Evolutionary conservation across 2,797 vertebrate genomes (phyloP), one percentile per base, ranked within the genome.

Genomic region (Anisognathus igniventris): DNA sequence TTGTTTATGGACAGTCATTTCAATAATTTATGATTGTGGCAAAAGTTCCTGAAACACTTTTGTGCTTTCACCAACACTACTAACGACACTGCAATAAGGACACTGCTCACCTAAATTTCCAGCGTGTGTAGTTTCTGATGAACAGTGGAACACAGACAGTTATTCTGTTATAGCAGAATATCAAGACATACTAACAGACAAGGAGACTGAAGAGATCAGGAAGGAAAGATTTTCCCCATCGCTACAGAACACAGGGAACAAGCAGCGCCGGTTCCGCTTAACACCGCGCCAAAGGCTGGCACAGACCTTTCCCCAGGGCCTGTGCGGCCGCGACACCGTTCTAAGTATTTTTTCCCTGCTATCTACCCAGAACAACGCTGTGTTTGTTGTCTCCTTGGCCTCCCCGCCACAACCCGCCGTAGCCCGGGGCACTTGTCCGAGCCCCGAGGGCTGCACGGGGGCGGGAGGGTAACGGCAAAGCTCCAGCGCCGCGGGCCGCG

Each of bases 321-420:
- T 12, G 11, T 9, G 1, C 1, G 9, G 33, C 1, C 2, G 7
- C 6, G 7, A 56, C 6, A 1, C 1, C 4, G 5, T 28, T 37
- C n/a, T 16, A 16, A 25, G 5, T 9, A 11, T 5, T 12, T 15
- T 58, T 42, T 28, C 8, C 16, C 31, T 4, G 4, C 3, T 22
- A 16, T 12, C 24, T 8, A 25, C 3, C 3, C 13, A 0, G 10
- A 22, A 12, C 3, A 22, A 8, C 6, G 12, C n/a, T 6, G 7
- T 8, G 47, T 5, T 13, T 5, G 13, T 28, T 22, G 47, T 15
- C 40, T 15, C 27, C 7, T 1, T 8, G 28, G 12, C 23, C 35
- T 9, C n/a, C 71, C 37, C 20, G 5, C 10, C 40, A 21, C 2
- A n/a, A 12, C 4, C 33, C 9, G 31, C 48, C 2, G 31, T 50